Base-by-base conservation (phyloP, 2,888 invertebrate genomes). In the Ornithoptera alexandrae region DNA sequence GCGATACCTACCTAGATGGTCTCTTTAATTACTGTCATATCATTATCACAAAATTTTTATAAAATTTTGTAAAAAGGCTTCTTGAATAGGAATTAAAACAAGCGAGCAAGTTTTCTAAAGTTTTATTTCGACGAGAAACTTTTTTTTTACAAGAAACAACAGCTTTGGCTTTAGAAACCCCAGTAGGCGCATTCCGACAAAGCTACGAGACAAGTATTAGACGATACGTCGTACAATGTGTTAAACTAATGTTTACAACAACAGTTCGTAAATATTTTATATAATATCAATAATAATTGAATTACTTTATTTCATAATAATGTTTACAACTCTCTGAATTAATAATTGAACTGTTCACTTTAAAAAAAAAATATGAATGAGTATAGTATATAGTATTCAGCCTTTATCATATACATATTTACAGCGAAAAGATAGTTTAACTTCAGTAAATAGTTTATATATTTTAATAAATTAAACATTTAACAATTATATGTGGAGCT, bases 131-230 rank as follows among this genome's bases (percentile, higher is more conserved):
- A 70, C 66, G 62, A 70, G 69, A 70, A 70, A 58, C 68, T 69
- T 68, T 67, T 46, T 68, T 67, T 46, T 46, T 62, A 62, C 77
- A 81, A 79, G 79, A 82, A 82, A 81, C 78, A 76, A 78, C 81
- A 81, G 78, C 79, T 80, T 82, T 81, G 80, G 82, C 72, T 66
- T 77, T 73, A 73, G 42, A 74, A 69, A 77, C 74, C 79, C 76
- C 73, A 77, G 74, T 73, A 81, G 78, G 78, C 62, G 77, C 72
- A 73, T 71, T 66, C 70, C 72, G 74, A 65, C 72, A 74, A 78
- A 79, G 78, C 81, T 75, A 72, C 75, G 76, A 77, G 75, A 78
- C 78, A 81, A 79, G 81, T 77, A 79, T 72, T 82, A 77, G 82
- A 72, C 72, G 79, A 81, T 57, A 20, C 57, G 6, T 57, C 50